Percentiles rank a stretch among this genome's conserved stretches.
Conservation (phyloP, 2,113 vertebrate genomes). For the Aegithalos caudatus region DNA sequence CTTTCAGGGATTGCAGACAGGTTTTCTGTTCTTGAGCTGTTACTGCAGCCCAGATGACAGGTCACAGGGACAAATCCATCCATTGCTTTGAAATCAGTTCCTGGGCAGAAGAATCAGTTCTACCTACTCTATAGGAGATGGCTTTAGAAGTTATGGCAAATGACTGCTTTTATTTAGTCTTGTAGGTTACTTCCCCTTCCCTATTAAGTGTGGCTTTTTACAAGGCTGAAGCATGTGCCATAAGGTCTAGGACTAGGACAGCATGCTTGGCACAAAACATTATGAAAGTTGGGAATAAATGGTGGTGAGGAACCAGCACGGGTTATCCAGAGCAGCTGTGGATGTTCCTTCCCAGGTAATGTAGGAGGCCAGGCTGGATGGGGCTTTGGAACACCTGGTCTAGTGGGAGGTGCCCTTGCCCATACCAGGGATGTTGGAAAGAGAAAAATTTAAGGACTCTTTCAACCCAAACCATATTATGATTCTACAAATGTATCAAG, state of each 20-base stretch:
- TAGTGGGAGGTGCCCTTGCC: background rate
- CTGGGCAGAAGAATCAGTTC: background rate
- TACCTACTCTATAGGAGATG: background rate
- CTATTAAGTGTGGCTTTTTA: background rate
- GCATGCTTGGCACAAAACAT: background rate
- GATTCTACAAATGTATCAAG: background rate
- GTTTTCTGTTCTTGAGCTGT: too few relatives aligned
- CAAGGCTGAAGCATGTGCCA: background rate
- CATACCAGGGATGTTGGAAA: rapidly evolving
- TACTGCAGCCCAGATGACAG: too few relatives aligned
- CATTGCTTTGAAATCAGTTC: background rate
- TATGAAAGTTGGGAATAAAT: background rate
- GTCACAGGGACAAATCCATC: background rate
- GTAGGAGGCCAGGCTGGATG: background rate
- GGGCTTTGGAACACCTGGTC: background rate
- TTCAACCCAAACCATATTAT: background rate
- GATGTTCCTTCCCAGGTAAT: background rate
- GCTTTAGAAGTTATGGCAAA: background rate
- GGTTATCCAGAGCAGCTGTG: background rate
- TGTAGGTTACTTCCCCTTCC: background rate
- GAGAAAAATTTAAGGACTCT: background rate
- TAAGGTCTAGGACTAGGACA: background rate
- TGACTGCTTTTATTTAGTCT: background rate
- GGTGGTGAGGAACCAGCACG: background rate
- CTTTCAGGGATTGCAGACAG: too few relatives aligned